These are phyloP conservation scores for Choristoneura rosaceana DNA, from an alignment of 2,888 invertebrate species.

Conservation along the genomic window DNA sequence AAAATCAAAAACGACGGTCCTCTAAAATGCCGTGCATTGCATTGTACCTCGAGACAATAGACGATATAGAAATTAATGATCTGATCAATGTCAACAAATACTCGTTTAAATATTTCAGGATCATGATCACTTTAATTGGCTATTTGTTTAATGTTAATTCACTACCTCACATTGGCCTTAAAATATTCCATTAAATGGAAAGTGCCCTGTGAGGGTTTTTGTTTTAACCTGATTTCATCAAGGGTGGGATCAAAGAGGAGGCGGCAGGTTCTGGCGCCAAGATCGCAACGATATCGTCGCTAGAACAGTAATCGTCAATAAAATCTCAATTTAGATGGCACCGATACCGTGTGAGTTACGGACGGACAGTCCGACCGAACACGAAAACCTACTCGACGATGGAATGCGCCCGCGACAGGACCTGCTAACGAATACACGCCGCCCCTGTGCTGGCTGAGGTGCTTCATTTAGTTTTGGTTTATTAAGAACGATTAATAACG, in stretches of 20 bases:
- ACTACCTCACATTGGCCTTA: constrained; percentile 13
- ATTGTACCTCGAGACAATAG: constrained; percentile 67
- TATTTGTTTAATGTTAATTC: constrained; percentile 37
- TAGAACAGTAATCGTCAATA: constrained; percentile 86
- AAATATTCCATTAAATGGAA: constrained; percentile 37
- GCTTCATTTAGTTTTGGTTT: constrained; percentile 40
- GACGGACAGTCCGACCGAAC: constrained; percentile 77
- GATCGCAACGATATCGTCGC: constrained; percentile 83
- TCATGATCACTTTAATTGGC: constrained; percentile 26
- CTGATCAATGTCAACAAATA: constrained; percentile 59
- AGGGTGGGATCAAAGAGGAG: constrained; percentile 67
- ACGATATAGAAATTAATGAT: constrained; percentile 66
- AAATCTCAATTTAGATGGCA: constrained; percentile 86
- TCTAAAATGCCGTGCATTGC: constrained; percentile 61
- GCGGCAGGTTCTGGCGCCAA: constrained; percentile 75
- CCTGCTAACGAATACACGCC: constrained; percentile 76
- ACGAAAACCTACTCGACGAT: constrained; percentile 83
- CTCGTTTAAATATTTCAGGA: constrained; percentile 50
- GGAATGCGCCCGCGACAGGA: constrained; percentile 82
- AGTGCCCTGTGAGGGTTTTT: constrained; percentile 37
- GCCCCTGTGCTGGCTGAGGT: constrained; percentile 31
- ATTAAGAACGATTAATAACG: constrained; percentile 41
- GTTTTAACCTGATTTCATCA: constrained; percentile 37
- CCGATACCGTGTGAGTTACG: constrained; percentile 84
- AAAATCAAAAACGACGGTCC: constrained; percentile 44